Conservation (phyloP, 2,797 vertebrate genomes). For the Anas acuta region DNA sequence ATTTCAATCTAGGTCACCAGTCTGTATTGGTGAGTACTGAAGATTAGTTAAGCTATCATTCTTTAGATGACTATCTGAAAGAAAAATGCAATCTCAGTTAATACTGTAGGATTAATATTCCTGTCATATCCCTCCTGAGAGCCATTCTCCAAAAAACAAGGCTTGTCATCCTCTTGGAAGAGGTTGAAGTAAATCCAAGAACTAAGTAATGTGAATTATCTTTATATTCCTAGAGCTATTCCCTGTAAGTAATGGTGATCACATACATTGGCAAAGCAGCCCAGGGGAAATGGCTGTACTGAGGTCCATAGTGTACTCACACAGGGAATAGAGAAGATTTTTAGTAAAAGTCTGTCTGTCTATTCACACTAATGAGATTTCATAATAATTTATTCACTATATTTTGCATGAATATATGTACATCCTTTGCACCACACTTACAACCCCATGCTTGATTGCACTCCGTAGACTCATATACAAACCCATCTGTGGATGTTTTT, state of each 20-base stretch:
- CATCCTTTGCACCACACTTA: not conserved
- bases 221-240: not conserved
- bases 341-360: not conserved
- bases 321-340: not conserved
- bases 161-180: not conserved
- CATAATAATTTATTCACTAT: not conserved
- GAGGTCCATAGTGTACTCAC: not conserved
- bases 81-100: not conserved
- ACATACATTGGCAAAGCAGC: not conserved
- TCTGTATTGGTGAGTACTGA: not conserved
- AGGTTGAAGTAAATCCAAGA: slow-evolving; percentile 45
- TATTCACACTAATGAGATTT: not conserved
- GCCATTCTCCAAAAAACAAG: not conserved
- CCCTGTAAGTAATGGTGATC: not conserved
- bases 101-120: slow-evolving; percentile 1
- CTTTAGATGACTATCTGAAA: not conserved
- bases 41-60: not conserved
- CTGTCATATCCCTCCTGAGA: not conserved
- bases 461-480: not conserved
- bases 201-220: slow-evolving; percentile 19
- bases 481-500: not conserved
- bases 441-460: not conserved
- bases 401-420: not conserved
- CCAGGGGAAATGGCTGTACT: not conserved
- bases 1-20: not conserved